Evolutionary conservation across 1,140 invertebrate genomes (phyloP), one percentile per base, ranked within the genome.

Genomic region (Euura saliciscinereae): DNA sequence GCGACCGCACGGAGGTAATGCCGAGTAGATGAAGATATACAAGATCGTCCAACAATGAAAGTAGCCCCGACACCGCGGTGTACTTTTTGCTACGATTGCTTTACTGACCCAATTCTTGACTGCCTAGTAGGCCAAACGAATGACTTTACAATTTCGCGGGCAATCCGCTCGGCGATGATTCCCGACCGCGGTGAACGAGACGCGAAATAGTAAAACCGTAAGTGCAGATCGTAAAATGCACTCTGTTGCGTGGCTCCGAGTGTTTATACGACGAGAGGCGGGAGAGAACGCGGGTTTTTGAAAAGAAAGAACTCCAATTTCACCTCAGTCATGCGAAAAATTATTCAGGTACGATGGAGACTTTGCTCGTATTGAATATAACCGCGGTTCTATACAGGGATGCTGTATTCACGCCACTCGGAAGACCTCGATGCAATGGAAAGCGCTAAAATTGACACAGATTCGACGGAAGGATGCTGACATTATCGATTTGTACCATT

Each of bases 11-110:
- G 51, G 51, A 59, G 13, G 51, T 11, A 59, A 59, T 6, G 51
- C 51, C 13, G 13, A 59, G 10, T 59, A n/a, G 8, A 59, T 5
- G 51, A 59, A n/a, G 13, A 59, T 59, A 59, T 59, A 59, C 51
- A 59, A 45, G 44, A 69, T 44, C 44, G 77, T 73, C 74, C 78
- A 81, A 83, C 84, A 86, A 85, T 84, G 85, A 86, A 86, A 86
- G 84, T 86, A 84, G 83, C 79, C 74, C 78, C 78, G 46, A 65
- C 71, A 68, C 68, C 69, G 66, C 75, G 74, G 79, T 76, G 76
- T 73, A 79, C 73, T 78, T 84, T 84, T 86, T 82, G 81, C 80
- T 78, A 81, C 80, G 78, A 76, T 80, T 74, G 75, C 73, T 75
- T 74, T 74, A 71, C 72, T 81, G 83, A 85, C 84, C 85, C 77